phyloP scores from a whole-genome alignment of 2,888 invertebrate species.

The Chymomyza amoena region DNA sequence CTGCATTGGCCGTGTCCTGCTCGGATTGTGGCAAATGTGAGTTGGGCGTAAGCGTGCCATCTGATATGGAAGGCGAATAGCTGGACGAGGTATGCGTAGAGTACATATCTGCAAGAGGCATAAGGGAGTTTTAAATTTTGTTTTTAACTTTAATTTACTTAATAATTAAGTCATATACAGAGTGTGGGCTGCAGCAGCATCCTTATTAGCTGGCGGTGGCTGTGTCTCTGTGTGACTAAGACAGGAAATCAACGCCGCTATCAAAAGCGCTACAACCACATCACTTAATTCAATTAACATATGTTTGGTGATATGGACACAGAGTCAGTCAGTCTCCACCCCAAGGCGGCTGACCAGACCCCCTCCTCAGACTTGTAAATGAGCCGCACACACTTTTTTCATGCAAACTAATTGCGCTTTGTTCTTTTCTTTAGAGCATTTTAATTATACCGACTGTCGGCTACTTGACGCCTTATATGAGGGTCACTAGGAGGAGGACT shows the following conservation, averaged over 20 bases:
- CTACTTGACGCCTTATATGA: slow-evolving; percentile 47
- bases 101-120: slow-evolving; percentile 76
- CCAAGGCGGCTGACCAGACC: slow-evolving; percentile 30
- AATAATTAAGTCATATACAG: slow-evolving; percentile 1
- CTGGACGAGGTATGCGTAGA: slow-evolving; percentile 79
- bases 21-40: slow-evolving; percentile 68
- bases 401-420: slow-evolving; percentile 72
- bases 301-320: slow-evolving; percentile 51
- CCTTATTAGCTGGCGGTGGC: slow-evolving; percentile 57
- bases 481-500: slow-evolving; percentile 50
- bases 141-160: slow-evolving; percentile 8
- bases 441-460: slow-evolving; percentile 61
- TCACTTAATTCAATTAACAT: slow-evolving; percentile 65
- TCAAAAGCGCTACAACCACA: slow-evolving; percentile 36
- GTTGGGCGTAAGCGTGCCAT: slow-evolving; percentile 78
- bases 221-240: slow-evolving; percentile 46
- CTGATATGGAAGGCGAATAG: slow-evolving; percentile 79
- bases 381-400: slow-evolving; percentile 59
- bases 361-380: slow-evolving; percentile 33
- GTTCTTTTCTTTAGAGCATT: slow-evolving; percentile 52
- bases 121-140: neutral
- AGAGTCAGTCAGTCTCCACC: slow-evolving; percentile 55
- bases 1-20: slow-evolving; percentile 42
- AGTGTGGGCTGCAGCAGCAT: slow-evolving; percentile 63
- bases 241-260: slow-evolving; percentile 65